These are phyloP conservation scores for Nycticebus coucang DNA, from an alignment of 2,113 vertebrate species.

Conservation along the genomic window DNA sequence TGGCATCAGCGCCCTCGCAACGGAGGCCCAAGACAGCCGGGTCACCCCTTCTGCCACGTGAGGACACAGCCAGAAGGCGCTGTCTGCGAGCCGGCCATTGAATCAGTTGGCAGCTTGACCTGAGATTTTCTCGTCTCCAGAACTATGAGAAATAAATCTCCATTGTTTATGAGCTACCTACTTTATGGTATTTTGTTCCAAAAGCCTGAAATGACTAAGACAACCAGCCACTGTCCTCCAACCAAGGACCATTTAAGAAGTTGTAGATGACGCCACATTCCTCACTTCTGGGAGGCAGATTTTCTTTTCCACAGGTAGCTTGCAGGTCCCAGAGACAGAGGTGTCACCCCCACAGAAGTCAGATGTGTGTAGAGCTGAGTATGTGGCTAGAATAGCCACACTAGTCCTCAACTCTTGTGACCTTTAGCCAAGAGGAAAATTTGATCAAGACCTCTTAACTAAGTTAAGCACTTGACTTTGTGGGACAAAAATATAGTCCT, in stretches of 20 bases:
- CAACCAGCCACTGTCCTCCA: not conserved
- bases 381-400: not conserved
- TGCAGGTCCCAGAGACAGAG: not conserved
- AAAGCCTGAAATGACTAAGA: not conserved
- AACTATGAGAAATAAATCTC: not conserved
- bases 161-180: not conserved
- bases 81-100: not conserved
- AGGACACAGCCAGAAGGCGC: not conserved
- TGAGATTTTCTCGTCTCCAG: not conserved
- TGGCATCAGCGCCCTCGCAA: not conserved
- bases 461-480: not conserved
- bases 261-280: not conserved
- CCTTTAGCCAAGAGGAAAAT: not conserved
- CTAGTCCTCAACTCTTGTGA: not conserved
- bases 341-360: not conserved
- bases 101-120: not conserved
- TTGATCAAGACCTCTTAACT: not conserved
- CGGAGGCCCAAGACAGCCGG: not conserved
- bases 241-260: not conserved
- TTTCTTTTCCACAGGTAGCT: not conserved
- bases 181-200: not conserved
- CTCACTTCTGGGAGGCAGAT: not conserved
- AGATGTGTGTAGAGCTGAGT: not conserved
- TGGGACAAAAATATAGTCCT: not conserved
- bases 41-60: not conserved